Evolutionary conservation across 2,888 invertebrate species (phyloP).

Genomic region (Habroteleia sp.): DNA sequence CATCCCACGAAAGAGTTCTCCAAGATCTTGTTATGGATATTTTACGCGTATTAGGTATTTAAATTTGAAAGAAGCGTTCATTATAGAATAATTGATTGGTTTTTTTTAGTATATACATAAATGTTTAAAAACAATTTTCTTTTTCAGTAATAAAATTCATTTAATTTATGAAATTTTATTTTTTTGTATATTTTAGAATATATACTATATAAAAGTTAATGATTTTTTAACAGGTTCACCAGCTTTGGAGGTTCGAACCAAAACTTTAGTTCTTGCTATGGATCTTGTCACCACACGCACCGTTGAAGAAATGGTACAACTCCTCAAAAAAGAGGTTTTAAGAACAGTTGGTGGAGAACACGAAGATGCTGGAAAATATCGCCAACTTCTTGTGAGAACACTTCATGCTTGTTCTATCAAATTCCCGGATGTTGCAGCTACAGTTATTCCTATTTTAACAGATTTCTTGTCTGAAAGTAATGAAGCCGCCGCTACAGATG

Average conservation of each 20-base stretch:
- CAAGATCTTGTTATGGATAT: constrained; percentile 98
- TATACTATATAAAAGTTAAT: too few species aligned
- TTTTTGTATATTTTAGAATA: background rate
- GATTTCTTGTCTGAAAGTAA: constrained; percentile 95
- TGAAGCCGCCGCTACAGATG: constrained; percentile 95
- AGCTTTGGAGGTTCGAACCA: constrained; percentile 96
- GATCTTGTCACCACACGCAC: constrained; percentile 95
- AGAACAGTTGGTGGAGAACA: constrained; percentile 94
- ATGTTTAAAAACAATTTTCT: too few species aligned
- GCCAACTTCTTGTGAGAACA: constrained; percentile 96
- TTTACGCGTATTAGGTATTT: constrained; percentile 90
- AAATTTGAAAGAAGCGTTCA: too few species aligned
- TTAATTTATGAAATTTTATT: background rate
- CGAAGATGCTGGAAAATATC: constrained; percentile 97
- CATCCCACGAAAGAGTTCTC: constrained; percentile 92
- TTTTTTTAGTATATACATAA: too few species aligned
- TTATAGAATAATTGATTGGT: too few species aligned
- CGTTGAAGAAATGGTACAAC: constrained; percentile 96
- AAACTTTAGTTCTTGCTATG: constrained; percentile 91
- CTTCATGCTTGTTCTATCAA: constrained; percentile 96
- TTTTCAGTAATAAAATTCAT: too few species aligned
- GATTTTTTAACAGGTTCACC: constrained; percentile 82
- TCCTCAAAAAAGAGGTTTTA: constrained; percentile 95
- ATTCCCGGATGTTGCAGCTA: constrained; percentile 96
- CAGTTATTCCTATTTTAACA: constrained; percentile 96